phyloP scores from a whole-genome alignment of 2,797 vertebrate genomes.

The Selene dorsalis region DNA sequence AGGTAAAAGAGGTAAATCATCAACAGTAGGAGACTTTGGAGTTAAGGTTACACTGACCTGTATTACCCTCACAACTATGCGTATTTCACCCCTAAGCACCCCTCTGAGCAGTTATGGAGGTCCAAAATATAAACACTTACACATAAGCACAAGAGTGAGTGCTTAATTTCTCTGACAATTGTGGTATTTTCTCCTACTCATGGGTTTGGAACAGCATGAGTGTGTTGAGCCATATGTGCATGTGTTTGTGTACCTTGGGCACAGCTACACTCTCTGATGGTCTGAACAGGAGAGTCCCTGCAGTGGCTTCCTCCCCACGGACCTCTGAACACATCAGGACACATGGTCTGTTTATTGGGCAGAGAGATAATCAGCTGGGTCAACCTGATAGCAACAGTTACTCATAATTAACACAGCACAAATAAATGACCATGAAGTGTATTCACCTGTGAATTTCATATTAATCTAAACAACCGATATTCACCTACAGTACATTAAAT shows the following conservation, averaged over 20 bases:
- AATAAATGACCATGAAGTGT: background rate
- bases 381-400: slow-evolving; percentile 21
- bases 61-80: background rate
- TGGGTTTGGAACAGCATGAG: slow-evolving; percentile 3
- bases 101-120: background rate
- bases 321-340: slow-evolving; percentile 95
- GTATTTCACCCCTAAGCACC: background rate
- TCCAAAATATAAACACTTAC: background rate
- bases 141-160: background rate
- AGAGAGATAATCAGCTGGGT: slow-evolving; percentile 55
- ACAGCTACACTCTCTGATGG: slow-evolving; percentile 90
- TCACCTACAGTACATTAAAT: background rate
- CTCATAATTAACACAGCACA: background rate
- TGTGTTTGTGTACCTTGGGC: slow-evolving; percentile 84
- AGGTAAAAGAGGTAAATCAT: slow-evolving; percentile 65
- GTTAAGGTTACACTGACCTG: slow-evolving; percentile 12
- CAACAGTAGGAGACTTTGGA: slow-evolving; percentile 60
- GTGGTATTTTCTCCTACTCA: slow-evolving; percentile 10
- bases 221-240: background rate
- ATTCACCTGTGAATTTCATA: background rate
- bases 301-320: slow-evolving; percentile 94
- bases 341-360: slow-evolving; percentile 90
- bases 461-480: background rate
- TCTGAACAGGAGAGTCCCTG: slow-evolving; percentile 95
- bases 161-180: slow-evolving; percentile 6